A percentile compares a stretch with the other conserved stretches of the same genome.
Conservation (phyloP, 2,113 vertebrate species). For the Pseudonaja textilis region DNA sequence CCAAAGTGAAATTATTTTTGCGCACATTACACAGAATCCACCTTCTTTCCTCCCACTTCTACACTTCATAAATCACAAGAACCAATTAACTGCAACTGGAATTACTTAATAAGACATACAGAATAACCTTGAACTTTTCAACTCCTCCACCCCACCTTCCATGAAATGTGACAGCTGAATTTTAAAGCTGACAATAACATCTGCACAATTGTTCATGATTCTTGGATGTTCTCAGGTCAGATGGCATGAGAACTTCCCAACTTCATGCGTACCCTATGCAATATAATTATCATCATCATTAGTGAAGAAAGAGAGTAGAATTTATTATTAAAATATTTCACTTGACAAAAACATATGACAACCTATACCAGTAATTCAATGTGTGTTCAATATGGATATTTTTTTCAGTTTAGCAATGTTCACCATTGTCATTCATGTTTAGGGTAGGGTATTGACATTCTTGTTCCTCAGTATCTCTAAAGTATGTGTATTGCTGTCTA, state of each 20-base stretch:
- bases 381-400: not conserved
- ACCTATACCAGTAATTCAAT: not conserved
- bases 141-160: too few species aligned
- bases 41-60: too few species aligned
- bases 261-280: not conserved
- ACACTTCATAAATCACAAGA: too few species aligned
- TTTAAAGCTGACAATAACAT: not conserved
- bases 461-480: not conserved
- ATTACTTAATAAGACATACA: too few species aligned
- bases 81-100: too few species aligned
- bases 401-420: not conserved
- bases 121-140: too few species aligned
- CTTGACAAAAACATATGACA: not conserved
- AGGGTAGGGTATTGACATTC: not conserved
- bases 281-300: not conserved
- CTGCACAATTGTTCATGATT: not conserved
- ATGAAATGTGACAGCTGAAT: too few species aligned
- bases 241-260: not conserved
- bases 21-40: too few species aligned
- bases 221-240: not conserved
- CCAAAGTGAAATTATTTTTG: too few species aligned
- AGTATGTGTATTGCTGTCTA: rapidly evolving
- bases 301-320: not conserved
- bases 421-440: not conserved
- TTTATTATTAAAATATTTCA: not conserved